Base-by-base conservation (phyloP, 1,140 invertebrate species). In the Elymnias hypermnestra region DNA sequence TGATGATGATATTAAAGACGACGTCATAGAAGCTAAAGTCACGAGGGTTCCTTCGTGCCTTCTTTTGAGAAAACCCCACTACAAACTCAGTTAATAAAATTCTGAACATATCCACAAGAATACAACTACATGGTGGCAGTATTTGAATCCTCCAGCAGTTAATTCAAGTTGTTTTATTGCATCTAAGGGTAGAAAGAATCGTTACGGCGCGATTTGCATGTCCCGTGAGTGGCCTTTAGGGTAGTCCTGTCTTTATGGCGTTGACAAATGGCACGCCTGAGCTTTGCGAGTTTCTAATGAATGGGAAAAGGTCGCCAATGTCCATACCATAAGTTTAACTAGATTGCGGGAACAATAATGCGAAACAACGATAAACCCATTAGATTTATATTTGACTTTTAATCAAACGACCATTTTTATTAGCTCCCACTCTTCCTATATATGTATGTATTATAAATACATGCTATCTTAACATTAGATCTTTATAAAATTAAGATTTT, bases 191-290 rank as follows among this genome's bases (percentile, higher is more conserved):
- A 19, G 44, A 73, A 72, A 73, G 67, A 72, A 74, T 59, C 64
- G 68, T 67, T 58, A 59, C 33, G 33, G 47, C 44, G 46, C 63
- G 66, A 73, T 78, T 75, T 74, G 64, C 67, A 76, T 73, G 59
- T 70, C 53, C 51, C 51, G 40, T 45, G 43, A 57, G 54, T 53
- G 44, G 43, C 35, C 36, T 39, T 44, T 50, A 23, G 47, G 39
- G 47, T 21, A 33, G 35, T 23, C 33, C 38, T 29, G 48, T 51
- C 48, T 44, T 53, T 40, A 40, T 65, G 62, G 52, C 45, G 56
- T 53, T 67, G 53, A 57, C 40, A 58, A 60, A 57, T 58, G 53
- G 58, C 44, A 39, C 43, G 55, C 52, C 44, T 53, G 53, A 53
- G 42, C 48, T 25, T 26, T 53, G 51, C 40, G 40, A 39, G 23